Percentiles rank a stretch among this genome's conserved stretches.
Conservation (phyloP, 92 coral and sea anemone genomes). For the Diadumene lineata region DNA sequence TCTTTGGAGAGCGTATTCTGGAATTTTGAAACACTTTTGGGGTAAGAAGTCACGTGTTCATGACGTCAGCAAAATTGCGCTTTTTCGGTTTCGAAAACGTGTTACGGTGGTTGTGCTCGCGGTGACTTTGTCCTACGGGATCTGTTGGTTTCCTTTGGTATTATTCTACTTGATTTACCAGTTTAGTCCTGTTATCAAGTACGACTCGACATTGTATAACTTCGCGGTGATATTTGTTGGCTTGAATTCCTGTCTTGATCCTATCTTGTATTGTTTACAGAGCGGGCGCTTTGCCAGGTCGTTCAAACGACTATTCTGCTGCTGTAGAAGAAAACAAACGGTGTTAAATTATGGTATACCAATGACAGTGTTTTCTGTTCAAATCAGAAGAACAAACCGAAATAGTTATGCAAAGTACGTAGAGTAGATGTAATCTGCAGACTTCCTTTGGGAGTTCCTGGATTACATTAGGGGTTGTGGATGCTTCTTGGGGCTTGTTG, state of each 20-base stretch:
- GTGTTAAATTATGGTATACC: not conserved
- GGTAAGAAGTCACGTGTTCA: not conserved
- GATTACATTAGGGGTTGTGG: too few species aligned
- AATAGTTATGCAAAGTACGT: too few species aligned
- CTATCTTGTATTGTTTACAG: constrained; percentile 33
- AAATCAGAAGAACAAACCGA: too few species aligned
- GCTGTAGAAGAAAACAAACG: not conserved
- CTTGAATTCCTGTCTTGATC: constrained; percentile 37
- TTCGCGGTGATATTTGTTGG: constrained; percentile 27
- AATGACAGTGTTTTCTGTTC: constrained; percentile 12
- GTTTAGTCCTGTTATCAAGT: constrained; percentile 21
- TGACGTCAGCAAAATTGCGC: constrained; percentile 27
- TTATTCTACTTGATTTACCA: constrained; percentile 37
- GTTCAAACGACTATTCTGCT: constrained; percentile 7
- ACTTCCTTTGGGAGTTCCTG: too few species aligned
- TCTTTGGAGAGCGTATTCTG: constrained; percentile 20
- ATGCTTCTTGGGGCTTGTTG: too few species aligned
- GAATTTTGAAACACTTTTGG: constrained; percentile 43
- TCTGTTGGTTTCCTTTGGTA: constrained; percentile 37
- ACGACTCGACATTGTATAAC: constrained; percentile 33
- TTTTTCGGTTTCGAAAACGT: constrained; percentile 29
- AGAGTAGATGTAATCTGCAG: too few species aligned
- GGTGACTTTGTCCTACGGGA: constrained; percentile 24
- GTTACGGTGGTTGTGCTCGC: constrained; percentile 30
- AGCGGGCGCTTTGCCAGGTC: constrained; percentile 37